Evolutionary conservation across 2,797 vertebrate genomes (phyloP).

Genomic region (Simalia tracyae): DNA sequence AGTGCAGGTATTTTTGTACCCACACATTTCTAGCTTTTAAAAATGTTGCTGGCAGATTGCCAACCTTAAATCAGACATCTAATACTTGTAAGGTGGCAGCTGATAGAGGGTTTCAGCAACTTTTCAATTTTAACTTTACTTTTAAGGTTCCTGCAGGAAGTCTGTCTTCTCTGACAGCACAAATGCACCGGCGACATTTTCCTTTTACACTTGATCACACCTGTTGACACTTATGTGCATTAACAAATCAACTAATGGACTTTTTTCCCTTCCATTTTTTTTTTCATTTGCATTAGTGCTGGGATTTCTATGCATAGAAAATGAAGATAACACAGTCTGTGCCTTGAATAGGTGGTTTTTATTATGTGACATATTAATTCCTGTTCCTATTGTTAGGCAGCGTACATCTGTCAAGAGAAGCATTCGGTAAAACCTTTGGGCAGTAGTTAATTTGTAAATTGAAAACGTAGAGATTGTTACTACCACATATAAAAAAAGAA

Average conservation of each 20-base stretch:
- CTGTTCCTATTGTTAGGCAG: slow-evolving; percentile 42
- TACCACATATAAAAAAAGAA: background rate
- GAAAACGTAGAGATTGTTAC: slow-evolving; percentile 13
- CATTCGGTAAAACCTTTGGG: slow-evolving; percentile 38
- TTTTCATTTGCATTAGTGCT: slow-evolving; percentile 32
- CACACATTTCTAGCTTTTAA: slow-evolving; percentile 34
- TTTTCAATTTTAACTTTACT: slow-evolving; percentile 54
- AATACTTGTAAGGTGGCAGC: slow-evolving; percentile 44
- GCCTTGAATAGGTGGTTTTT: slow-evolving; percentile 47
- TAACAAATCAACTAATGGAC: slow-evolving; percentile 50
- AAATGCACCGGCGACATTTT: slow-evolving; percentile 43
- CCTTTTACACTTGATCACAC: slow-evolving; percentile 51
- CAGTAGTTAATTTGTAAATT: slow-evolving; percentile 38
- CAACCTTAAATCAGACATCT: slow-evolving; percentile 47
- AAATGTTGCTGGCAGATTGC: slow-evolving; percentile 45
- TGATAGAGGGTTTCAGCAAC: slow-evolving; percentile 55
- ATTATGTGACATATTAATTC: slow-evolving; percentile 44
- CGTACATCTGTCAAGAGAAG: slow-evolving; percentile 31
- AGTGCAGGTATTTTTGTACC: slow-evolving; percentile 56
- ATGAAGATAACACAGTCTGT: slow-evolving; percentile 35
- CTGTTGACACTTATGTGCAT: slow-evolving; percentile 39
- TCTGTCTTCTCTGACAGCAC: slow-evolving; percentile 43
- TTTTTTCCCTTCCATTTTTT: slow-evolving; percentile 38
- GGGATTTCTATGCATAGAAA: slow-evolving; percentile 30
- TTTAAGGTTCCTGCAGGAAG: slow-evolving; percentile 46